Evolutionary conservation across 2,888 invertebrate genomes (phyloP).

Genomic region (Hypsopygia costalis): DNA sequence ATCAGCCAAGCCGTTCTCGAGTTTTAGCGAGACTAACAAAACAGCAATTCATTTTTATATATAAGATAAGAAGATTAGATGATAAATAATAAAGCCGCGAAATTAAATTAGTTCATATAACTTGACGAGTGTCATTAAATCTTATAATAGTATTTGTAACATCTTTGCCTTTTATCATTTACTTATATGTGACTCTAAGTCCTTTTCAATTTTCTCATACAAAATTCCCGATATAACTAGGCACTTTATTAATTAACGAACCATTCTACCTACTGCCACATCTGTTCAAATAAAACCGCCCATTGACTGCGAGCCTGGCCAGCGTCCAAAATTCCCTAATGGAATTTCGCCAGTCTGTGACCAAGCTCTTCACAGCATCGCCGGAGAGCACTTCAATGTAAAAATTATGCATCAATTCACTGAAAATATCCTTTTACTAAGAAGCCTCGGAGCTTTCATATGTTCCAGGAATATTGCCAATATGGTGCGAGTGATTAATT

Average conservation of each 20-base stretch:
- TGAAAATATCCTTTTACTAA: slow-evolving; percentile 45
- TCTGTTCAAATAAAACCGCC: slow-evolving; percentile 37
- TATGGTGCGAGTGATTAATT: slow-evolving; percentile 1
- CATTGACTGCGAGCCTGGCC: slow-evolving; percentile 46
- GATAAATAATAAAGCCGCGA: too few relatives aligned
- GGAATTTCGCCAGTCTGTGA: slow-evolving; percentile 65
- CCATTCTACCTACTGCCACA: slow-evolving; percentile 11
- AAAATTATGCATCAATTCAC: slow-evolving; percentile 58
- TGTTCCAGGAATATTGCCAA: slow-evolving; percentile 11
- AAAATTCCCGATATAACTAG: too few relatives aligned
- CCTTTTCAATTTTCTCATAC: too few relatives aligned
- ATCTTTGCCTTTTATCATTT: too few relatives aligned
- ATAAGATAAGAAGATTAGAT: too few relatives aligned
- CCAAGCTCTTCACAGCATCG: slow-evolving; percentile 47
- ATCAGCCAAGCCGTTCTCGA: too few relatives aligned
- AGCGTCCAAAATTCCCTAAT: slow-evolving; percentile 67
- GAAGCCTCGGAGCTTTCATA: slow-evolving; percentile 23
- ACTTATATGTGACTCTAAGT: too few relatives aligned
- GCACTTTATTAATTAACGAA: not conserved
- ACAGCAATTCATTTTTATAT: too few relatives aligned
- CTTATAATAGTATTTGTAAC: too few relatives aligned
- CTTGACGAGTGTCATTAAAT: too few relatives aligned
- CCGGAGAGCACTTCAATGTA: slow-evolving; percentile 48
- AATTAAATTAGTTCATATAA: too few relatives aligned
- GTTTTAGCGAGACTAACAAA: too few relatives aligned